These are phyloP conservation scores for Oxyscelio sp. DNA, from an alignment of 2,888 invertebrate genomes.

Conservation along the genomic window DNA sequence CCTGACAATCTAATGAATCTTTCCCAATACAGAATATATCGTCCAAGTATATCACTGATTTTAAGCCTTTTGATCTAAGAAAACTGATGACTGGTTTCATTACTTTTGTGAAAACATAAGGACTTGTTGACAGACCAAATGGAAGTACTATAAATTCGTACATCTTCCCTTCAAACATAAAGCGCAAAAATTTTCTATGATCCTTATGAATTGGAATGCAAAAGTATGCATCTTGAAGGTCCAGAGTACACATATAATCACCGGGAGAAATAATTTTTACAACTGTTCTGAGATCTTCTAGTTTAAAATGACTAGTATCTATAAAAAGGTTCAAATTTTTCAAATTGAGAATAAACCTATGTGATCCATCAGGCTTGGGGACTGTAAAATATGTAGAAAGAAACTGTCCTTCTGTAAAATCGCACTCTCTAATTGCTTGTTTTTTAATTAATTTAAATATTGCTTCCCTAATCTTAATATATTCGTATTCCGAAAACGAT, in stretches of 20 bases:
- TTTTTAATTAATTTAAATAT: constrained; percentile 19
- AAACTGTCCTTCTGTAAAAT: constrained; percentile 6
- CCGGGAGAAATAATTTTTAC: constrained; percentile 48
- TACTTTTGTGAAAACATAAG: constrained; percentile 80
- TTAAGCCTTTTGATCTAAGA: constrained; percentile 24
- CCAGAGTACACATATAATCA: constrained; percentile 71
- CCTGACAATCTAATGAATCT: background rate
- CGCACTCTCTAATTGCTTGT: constrained; percentile 12
- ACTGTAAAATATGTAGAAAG: constrained; percentile 65
- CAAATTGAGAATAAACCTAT: constrained; percentile 47
- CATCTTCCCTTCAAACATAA: constrained; percentile 67
- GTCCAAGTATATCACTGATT: constrained; percentile 56
- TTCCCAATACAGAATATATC: constrained; percentile 50
- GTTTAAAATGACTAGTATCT: constrained; percentile 65
- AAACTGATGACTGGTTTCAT: constrained; percentile 41
- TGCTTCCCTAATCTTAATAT: background rate
- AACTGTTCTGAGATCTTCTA: constrained; percentile 69
- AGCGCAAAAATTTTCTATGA: constrained; percentile 77
- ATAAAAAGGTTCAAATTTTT: constrained; percentile 30
- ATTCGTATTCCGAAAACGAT: constrained; percentile 24
- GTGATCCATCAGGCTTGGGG: constrained; percentile 62
- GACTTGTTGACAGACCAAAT: constrained; percentile 77
- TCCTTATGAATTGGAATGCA: constrained; percentile 72
- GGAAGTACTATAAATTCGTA: constrained; percentile 79
- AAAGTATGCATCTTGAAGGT: constrained; percentile 71